Conservation (phyloP, 2,888 invertebrate genomes). For the Ophonus ardosiacus region DNA sequence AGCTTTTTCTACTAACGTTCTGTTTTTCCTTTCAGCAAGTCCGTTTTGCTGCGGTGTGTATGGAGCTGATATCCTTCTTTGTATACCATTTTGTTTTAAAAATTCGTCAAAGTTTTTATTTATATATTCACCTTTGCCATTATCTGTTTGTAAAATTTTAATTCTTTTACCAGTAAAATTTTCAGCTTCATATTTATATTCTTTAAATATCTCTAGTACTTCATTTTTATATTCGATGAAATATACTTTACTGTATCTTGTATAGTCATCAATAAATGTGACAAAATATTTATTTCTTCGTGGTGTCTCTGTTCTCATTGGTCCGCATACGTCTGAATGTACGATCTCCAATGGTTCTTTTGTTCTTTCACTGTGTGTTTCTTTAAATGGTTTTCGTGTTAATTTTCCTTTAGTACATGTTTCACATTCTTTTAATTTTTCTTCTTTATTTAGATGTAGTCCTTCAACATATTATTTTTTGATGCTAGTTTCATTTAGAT, state of each 20-base stretch:
- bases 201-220: constrained; percentile 64
- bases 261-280: constrained; percentile 9
- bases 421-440: constrained; percentile 21
- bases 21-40: constrained; percentile 69
- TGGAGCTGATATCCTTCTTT: constrained; percentile 67
- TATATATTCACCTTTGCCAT: constrained; percentile 66
- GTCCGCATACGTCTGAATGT: constrained; percentile 38
- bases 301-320: neutral
- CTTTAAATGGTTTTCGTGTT: neutral
- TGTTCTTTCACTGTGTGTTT: neutral
- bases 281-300: neutral
- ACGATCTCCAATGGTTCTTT: constrained; percentile 1
- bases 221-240: constrained; percentile 64
- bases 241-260: too few species aligned
- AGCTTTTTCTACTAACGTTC: too few species aligned
- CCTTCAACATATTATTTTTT: constrained; percentile 18
- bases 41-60: constrained; percentile 71
- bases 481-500: constrained; percentile 31
- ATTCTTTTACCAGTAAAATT: too few species aligned
- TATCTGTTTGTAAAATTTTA: too few species aligned
- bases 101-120: constrained; percentile 66
- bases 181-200: too few species aligned
- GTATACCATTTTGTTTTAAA: constrained; percentile 68
- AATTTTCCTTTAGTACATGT: constrained; percentile 8
- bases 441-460: neutral